These are phyloP conservation scores for Morpho helenor DNA, from an alignment of 2,888 invertebrate species.

Conservation along the genomic window DNA sequence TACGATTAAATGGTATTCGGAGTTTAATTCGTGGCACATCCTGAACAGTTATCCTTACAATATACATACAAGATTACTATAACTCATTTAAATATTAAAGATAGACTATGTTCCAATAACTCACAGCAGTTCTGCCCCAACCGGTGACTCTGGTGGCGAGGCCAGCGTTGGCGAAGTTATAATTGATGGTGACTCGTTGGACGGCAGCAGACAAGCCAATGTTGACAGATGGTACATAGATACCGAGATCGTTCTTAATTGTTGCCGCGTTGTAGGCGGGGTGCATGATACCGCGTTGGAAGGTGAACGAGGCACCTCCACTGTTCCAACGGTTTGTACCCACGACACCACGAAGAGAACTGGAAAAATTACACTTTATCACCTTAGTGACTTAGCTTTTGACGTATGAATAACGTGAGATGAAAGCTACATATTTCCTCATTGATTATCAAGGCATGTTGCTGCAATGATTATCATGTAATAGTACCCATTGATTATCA, in stretches of 20 bases:
- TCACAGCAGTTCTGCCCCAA: conserved; percentile 38
- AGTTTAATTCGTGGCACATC: no score
- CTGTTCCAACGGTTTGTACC: conserved; percentile 53
- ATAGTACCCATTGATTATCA: no score
- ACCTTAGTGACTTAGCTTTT: no score
- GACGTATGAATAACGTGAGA: no score
- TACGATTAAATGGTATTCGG: no score
- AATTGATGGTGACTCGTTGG: conserved; percentile 24
- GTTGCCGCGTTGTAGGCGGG: conserved; percentile 38
- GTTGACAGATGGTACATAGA: conserved; percentile 28
- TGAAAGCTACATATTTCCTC: no score
- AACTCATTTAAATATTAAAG: no score
- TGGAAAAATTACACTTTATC: conserved; percentile 20
- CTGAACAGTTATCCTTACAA: no score
- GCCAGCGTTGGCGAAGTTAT: conserved; percentile 27
- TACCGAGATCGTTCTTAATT: conserved; percentile 41
- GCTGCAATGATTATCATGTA: no score
- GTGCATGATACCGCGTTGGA: conserved; percentile 50
- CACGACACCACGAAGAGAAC: conserved; percentile 45
- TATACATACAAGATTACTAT: no score
- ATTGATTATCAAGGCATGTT: no score
- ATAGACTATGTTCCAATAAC: conserved; percentile 1
- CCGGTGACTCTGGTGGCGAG: conserved; percentile 33
- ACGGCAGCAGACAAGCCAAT: conserved; percentile 24
- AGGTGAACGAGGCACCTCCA: conserved; percentile 38